These are phyloP conservation scores for Porphyrio hochstetteri DNA, from an alignment of 2,113 vertebrate species.

Conservation along the genomic window DNA sequence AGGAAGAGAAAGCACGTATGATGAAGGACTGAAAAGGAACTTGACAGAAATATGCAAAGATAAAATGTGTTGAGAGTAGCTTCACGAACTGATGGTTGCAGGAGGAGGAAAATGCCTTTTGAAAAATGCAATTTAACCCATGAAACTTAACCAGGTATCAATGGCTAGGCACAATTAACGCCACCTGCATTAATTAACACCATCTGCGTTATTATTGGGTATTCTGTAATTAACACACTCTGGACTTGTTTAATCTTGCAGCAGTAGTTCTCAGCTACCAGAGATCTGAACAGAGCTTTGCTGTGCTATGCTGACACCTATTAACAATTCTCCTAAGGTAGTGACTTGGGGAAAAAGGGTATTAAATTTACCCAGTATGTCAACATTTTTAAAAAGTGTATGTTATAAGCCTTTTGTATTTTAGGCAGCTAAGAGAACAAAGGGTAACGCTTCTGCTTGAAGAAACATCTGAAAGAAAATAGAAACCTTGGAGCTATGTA, in stretches of 20 bases:
- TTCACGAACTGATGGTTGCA: neutral
- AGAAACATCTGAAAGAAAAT: neutral
- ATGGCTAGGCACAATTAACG: neutral
- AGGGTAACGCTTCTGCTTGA: neutral
- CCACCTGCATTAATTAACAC: neutral
- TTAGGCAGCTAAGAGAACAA: neutral
- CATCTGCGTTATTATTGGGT: neutral
- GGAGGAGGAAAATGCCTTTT: neutral
- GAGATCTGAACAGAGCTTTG: neutral
- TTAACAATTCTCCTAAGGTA: neutral
- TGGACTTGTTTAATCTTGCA: neutral
- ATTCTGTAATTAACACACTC: neutral
- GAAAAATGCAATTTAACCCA: neutral
- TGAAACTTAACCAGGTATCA: neutral
- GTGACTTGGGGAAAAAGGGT: neutral
- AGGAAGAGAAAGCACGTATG: fast-evolving
- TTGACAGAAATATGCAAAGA: neutral
- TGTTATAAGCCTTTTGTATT: neutral
- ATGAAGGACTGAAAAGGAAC: neutral
- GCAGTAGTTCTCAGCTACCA: neutral
- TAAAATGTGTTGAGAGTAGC: neutral
- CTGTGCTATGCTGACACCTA: neutral
- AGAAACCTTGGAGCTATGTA: neutral
- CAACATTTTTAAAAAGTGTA: neutral
- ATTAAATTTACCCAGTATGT: neutral